Percentiles rank a stretch among this genome's conserved stretches.
phyloP scores from a whole-genome alignment of 30 jellyfish, hydroid and myxozoan species.

The Hydra vulgaris region DNA sequence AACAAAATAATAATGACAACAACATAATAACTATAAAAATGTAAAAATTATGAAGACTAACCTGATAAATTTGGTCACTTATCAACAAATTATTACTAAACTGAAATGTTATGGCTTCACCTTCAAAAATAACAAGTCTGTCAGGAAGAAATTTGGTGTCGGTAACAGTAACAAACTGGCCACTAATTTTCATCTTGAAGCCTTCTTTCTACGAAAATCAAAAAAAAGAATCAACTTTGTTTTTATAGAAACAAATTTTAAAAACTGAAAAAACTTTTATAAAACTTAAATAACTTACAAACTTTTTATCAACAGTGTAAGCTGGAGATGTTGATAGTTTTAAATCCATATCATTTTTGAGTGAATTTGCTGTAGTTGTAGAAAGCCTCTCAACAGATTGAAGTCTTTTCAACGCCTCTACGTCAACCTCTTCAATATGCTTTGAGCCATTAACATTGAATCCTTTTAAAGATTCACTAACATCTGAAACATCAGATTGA shows the following conservation, averaged over 20 bases:
- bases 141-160: conserved; percentile 39
- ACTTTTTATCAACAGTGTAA: conserved; percentile 25
- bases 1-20: neutral
- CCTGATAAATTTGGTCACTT: neutral
- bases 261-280: too few relatives aligned
- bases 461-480: neutral
- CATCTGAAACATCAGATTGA: conserved; percentile 11
- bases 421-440: neutral
- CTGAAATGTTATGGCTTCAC: conserved; percentile 36
- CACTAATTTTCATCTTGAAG: conserved; percentile 34
- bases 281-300: conserved; percentile 4
- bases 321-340: neutral
- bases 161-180: conserved; percentile 25
- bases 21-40: neutral
- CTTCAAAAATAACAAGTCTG: conserved; percentile 32
- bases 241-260: too few relatives aligned
- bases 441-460: neutral
- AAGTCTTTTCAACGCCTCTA: neutral
- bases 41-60: neutral
- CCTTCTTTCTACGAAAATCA: conserved; percentile 20
- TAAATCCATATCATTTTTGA: neutral
- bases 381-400: neutral
- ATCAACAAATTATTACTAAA: neutral
- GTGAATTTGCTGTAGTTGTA: neutral
- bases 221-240: neutral